Evolutionary conservation across 1,140 invertebrate genomes (phyloP).

Genomic region (Drosophila lini): DNA sequence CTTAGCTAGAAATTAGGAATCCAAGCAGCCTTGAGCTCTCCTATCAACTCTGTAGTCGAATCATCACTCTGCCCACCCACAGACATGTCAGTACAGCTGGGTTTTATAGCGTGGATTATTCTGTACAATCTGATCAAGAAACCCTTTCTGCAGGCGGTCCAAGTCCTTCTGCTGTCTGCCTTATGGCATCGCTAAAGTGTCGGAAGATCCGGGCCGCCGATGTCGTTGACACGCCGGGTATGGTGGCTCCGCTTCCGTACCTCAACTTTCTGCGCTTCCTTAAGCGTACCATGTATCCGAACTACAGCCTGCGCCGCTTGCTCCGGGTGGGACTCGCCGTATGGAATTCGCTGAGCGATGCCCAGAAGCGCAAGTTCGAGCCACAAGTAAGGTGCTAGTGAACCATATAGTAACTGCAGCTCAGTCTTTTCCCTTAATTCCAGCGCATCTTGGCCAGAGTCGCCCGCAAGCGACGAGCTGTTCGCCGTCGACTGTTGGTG

Average conservation of each 20-base stretch:
- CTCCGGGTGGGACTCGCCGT: conserved; percentile 30
- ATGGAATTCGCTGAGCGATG: conserved; percentile 37
- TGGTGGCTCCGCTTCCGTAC: conserved; percentile 44
- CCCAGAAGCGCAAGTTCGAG: conserved; percentile 30
- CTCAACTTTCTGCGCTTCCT: conserved; percentile 60
- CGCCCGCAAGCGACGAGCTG: background rate
- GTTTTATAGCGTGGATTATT: conserved; percentile 4
- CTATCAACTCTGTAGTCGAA: conserved; percentile 2
- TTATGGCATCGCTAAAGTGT: conserved; percentile 5
- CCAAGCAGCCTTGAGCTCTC: conserved; percentile 17
- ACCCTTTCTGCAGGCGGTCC: background rate
- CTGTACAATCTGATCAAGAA: conserved; percentile 5
- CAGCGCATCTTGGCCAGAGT: conserved; percentile 48
- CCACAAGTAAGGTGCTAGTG: conserved; percentile 29
- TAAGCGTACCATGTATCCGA: conserved; percentile 19
- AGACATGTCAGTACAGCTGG: conserved; percentile 1
- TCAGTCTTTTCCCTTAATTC: background rate
- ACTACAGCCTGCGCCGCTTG: conserved; percentile 18
- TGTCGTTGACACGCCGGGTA: conserved; percentile 23
- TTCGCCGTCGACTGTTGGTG: conserved; percentile 5
- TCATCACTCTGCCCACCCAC: background rate
- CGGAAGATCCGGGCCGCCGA: conserved; percentile 4
- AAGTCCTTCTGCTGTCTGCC: background rate
- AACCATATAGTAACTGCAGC: too few relatives aligned
- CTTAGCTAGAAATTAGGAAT: background rate